phyloP scores from a whole-genome alignment of 2,113 vertebrate genomes.

The Chionomys nivalis region DNA sequence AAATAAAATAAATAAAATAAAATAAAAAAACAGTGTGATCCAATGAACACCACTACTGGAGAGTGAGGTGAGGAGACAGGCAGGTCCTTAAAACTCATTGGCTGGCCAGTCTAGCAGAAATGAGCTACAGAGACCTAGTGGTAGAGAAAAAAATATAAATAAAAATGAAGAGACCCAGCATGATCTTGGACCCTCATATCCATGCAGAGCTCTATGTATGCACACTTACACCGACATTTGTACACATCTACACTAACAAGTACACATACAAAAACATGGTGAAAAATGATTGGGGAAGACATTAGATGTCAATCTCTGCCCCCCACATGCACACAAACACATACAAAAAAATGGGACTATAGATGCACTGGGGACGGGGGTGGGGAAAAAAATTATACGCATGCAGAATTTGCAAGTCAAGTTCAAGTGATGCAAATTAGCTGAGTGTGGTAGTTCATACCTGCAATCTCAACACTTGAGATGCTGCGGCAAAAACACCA shows the following conservation, averaged over 20 bases:
- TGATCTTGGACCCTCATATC: background rate
- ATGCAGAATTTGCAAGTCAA: background rate
- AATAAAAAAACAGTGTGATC: background rate
- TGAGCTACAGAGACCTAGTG: background rate
- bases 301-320: background rate
- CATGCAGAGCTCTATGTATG: background rate
- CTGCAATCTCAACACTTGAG: background rate
- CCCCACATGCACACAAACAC: background rate
- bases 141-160: background rate
- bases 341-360: background rate
- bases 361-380: no score
- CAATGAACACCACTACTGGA: background rate
- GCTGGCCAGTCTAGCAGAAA: background rate
- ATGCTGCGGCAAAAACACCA: background rate
- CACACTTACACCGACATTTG: background rate
- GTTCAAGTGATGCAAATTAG: background rate
- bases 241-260: background rate
- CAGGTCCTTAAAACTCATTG: background rate
- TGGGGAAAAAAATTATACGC: background rate
- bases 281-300: background rate
- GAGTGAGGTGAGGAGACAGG: background rate
- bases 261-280: background rate
- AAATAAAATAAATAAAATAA: background rate
- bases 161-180: background rate
- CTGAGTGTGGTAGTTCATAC: background rate